These are phyloP conservation scores for Exaiptasia diaphana DNA, from an alignment of 64 coral and sea anemone genomes.

Conservation along the genomic window DNA sequence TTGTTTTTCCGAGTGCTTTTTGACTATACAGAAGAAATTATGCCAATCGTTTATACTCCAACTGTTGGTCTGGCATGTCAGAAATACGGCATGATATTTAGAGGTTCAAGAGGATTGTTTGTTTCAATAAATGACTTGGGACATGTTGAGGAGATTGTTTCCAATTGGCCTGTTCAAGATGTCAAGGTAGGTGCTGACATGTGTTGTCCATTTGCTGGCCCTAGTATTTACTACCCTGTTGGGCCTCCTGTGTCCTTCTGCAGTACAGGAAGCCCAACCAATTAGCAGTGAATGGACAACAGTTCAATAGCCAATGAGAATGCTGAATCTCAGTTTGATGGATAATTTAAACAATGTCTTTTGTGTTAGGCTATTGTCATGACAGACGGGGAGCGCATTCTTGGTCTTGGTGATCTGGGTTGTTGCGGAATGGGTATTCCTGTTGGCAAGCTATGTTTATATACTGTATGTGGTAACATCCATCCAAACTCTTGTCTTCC, in stretches of 20 bases:
- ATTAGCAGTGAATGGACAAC: too few relatives aligned
- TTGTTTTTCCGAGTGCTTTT: slow-evolving; percentile 78
- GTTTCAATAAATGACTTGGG: slow-evolving; percentile 83
- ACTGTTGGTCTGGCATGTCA: slow-evolving; percentile 93
- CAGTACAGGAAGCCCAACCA: too few relatives aligned
- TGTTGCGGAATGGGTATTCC: slow-evolving; percentile 97
- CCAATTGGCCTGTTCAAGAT: slow-evolving; percentile 81
- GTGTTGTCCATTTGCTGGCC: too few relatives aligned
- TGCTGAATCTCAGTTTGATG: too few relatives aligned
- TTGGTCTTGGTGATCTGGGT: slow-evolving; percentile 90
- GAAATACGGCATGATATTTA: slow-evolving; percentile 92
- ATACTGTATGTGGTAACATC: slow-evolving; percentile 85
- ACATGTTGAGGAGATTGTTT: slow-evolving; percentile 65
- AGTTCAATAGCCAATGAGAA: too few relatives aligned
- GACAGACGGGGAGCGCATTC: slow-evolving; percentile 95
- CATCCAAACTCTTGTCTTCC: slow-evolving; percentile 68
- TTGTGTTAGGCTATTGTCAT: slow-evolving; percentile 87
- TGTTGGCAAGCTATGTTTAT: slow-evolving; percentile 85
- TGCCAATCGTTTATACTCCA: slow-evolving; percentile 93
- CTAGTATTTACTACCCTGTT: too few relatives aligned
- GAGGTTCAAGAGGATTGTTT: slow-evolving; percentile 82
- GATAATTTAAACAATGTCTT: too few relatives aligned
- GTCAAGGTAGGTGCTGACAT: slow-evolving; percentile 73
- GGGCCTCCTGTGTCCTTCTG: too few relatives aligned
- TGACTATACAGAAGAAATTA: slow-evolving; percentile 86